Percentiles rank a stretch among this genome's conserved stretches.
phyloP scores from a whole-genome alignment of 2,888 invertebrate genomes.

The Polyommatus iphigenia region DNA sequence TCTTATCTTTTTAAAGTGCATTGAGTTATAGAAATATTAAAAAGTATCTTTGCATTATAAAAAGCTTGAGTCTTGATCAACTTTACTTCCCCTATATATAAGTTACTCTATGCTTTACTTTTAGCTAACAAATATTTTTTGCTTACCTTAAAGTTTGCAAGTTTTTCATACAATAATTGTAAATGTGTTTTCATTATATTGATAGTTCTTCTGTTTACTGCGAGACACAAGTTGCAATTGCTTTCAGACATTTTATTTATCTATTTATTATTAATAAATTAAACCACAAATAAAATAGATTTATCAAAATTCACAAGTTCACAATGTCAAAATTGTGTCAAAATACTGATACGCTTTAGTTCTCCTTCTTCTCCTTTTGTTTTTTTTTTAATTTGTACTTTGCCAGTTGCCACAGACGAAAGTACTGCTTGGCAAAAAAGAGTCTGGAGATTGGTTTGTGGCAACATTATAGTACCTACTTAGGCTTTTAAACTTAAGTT shows the following conservation, averaged over 20 bases:
- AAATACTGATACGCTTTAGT: no score
- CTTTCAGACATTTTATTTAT: not conserved
- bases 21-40: not conserved
- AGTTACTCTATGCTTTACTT: no score
- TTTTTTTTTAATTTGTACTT: no score
- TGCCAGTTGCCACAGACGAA: no score
- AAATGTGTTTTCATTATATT: slow-evolving; percentile 11
- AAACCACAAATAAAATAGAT: not conserved
- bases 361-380: no score
- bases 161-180: slow-evolving; percentile 3
- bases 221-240: slow-evolving; percentile 5
- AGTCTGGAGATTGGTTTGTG: no score
- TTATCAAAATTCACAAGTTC: no score
- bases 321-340: no score
- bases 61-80: not conserved
- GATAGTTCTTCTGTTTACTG: slow-evolving; percentile 5
- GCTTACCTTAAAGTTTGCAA: slow-evolving; percentile 9
- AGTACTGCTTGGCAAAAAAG: no score
- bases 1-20: not conserved
- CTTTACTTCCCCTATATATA: no score
- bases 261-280: not conserved
- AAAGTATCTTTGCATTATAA: not conserved
- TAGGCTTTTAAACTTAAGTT: no score
- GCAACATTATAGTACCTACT: no score
- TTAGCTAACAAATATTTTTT: not conserved